Conservation (phyloP, 2,797 vertebrate genomes). For the Alcedo atthis region DNA sequence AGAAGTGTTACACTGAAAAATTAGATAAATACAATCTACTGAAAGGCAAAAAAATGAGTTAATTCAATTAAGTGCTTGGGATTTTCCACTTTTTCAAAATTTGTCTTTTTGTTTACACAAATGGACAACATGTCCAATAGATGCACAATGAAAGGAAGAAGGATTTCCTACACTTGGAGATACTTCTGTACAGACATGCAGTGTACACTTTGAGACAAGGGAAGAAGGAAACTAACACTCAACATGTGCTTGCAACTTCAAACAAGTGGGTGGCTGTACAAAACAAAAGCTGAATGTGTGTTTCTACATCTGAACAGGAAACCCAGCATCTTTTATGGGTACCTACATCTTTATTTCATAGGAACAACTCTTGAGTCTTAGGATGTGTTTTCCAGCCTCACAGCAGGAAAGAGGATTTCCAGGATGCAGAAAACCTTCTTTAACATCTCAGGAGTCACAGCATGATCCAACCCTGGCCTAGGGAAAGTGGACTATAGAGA, state of each 20-base stretch:
- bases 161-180: constrained; percentile 47
- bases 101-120: constrained; percentile 27
- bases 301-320: constrained; percentile 58
- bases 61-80: neutral
- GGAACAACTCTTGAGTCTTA: neutral
- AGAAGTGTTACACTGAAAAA: neutral
- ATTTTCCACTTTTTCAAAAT: constrained; percentile 17
- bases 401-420: constrained; percentile 28
- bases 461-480: neutral
- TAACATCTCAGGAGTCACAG: neutral
- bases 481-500: neutral
- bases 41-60: neutral
- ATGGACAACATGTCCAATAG: neutral
- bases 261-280: neutral
- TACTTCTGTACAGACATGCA: neutral
- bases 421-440: neutral
- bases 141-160: constrained; percentile 66
- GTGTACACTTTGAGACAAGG: constrained; percentile 20
- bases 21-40: neutral
- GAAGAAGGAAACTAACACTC: constrained; percentile 59
- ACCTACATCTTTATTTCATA: neutral
- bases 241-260: constrained; percentile 27
- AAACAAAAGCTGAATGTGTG: constrained; percentile 43
- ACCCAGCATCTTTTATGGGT: neutral
- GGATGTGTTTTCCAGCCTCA: neutral